These are phyloP conservation scores for Drosophila sordidula DNA, from an alignment of 2,888 invertebrate genomes.

Conservation along the genomic window DNA sequence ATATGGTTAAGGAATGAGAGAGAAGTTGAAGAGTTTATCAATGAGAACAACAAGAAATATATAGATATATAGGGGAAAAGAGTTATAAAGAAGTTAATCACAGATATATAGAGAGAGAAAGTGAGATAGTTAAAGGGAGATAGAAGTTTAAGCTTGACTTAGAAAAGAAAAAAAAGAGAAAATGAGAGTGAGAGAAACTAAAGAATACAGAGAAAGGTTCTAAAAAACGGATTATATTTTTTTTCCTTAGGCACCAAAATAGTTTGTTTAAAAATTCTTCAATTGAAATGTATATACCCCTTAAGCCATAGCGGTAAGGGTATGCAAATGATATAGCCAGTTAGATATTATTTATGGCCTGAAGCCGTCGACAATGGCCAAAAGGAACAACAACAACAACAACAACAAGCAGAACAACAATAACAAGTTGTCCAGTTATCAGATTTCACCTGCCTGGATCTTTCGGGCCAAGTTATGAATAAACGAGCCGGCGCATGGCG, in stretches of 20 bases:
- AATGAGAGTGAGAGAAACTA: neutral
- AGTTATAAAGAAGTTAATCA: too few species aligned
- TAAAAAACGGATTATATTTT: too few species aligned
- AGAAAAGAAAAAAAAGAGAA: neutral
- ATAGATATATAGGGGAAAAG: too few species aligned
- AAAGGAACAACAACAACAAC: constrained; percentile 26
- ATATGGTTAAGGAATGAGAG: too few species aligned
- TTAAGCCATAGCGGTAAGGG: neutral
- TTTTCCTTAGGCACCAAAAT: too few species aligned
- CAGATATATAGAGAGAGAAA: too few species aligned
- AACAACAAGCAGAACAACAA: constrained; percentile 8
- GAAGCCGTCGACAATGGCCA: constrained; percentile 39
- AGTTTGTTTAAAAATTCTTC: neutral
- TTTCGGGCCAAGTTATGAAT: constrained; percentile 1
- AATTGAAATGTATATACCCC: constrained; percentile 2
- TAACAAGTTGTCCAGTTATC: constrained; percentile 42
- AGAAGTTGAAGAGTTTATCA: too few species aligned
- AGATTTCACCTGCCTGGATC: constrained; percentile 16
- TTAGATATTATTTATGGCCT: constrained; percentile 67
- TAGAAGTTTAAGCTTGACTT: too few species aligned
- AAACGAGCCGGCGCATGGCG: constrained; percentile 32
- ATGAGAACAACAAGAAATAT: too few species aligned
- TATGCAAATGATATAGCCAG: constrained; percentile 56
- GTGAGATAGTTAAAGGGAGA: too few species aligned
- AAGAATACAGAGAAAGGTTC: too few species aligned